Base-by-base conservation (phyloP, 1,140 invertebrate genomes). In the Drosophila tsacasi region DNA sequence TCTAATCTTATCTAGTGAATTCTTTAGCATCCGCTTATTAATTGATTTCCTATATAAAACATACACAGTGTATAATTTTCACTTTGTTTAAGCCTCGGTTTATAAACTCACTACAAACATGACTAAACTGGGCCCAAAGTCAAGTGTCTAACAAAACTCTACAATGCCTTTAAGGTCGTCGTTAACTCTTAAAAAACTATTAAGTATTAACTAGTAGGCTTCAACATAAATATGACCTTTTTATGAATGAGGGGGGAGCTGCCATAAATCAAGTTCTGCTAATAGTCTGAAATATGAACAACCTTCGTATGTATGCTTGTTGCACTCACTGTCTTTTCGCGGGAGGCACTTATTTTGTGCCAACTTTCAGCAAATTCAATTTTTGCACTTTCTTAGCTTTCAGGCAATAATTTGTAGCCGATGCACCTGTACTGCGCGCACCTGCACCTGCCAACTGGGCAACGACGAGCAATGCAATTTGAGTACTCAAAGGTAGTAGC, bases 331-430 rank as follows among this genome's bases (percentile, higher is more conserved):
- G 67, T 55, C 58, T 37, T 50, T 10, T 23, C 39, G 39, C 58
- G 44, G 21, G 21, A 25, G 49, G 65, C 68, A 72, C 68, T 59
- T 72, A 72, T 44, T 72, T 39, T 27, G n/a, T n/a, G 54, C 46
- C 68, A 74, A 73, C 46, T 52, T 73, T 61, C 30, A 61, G 49
- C 52, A 73, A 72, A 73, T 73, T 73, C 54, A 52, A 72, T 73
- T 73, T 73, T 61, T 30, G 46, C 71, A 73, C 67, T 71, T 71
- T 68, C 49, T 66, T 47, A 1, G n/a, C 46, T 69, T 67, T 32
- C 63, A n/a, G 42, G 30, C 39, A 59, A 59, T 73, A 73, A 60
- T 73, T 73, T 61, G 21, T 40, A 19, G 37, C 32, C 10, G 67
- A 60, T 72, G 66, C 69, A 73, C 52, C 69, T 72, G 67, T 25